Evolutionary conservation across 2,797 vertebrate genomes (phyloP).

Genomic region (Spinibarbus caldwelli): DNA sequence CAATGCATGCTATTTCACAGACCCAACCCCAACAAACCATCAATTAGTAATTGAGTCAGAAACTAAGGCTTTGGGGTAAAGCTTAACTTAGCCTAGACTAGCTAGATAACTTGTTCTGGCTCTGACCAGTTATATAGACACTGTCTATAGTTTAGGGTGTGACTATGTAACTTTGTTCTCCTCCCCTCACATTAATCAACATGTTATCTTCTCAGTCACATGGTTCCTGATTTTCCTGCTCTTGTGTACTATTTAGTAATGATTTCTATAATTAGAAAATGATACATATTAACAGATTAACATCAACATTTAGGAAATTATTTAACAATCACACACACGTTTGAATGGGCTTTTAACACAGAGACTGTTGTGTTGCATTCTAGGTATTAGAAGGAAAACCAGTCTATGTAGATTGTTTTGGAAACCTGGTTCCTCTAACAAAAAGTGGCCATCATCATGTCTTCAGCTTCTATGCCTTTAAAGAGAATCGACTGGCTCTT

Average conservation of each 20-base stretch:
- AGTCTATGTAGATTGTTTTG: slow-evolving; percentile 97
- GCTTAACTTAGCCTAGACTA: background rate
- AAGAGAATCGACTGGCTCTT: slow-evolving; percentile 96
- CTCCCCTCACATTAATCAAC: background rate
- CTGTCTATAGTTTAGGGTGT: background rate
- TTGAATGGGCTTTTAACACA: background rate
- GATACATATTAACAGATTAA: background rate
- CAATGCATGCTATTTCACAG: background rate
- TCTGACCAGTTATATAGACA: too few relatives aligned
- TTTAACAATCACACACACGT: background rate
- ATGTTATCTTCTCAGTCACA: background rate
- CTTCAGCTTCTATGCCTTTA: slow-evolving; percentile 99
- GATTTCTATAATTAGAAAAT: background rate
- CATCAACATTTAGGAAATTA: background rate
- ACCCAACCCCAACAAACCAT: background rate
- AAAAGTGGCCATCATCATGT: slow-evolving; percentile 98
- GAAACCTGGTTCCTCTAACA: slow-evolving; percentile 94
- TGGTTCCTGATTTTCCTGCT: background rate
- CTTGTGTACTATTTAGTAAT: background rate
- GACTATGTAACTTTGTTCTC: background rate
- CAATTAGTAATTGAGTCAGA: background rate
- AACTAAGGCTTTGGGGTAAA: background rate
- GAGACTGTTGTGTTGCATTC: background rate
- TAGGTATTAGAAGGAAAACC: slow-evolving; percentile 98
- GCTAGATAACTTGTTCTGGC: background rate